Evolutionary conservation across 2,113 vertebrate species (phyloP), one percentile per base, ranked within the genome.

Genomic region (Rostratula benghalensis): DNA sequence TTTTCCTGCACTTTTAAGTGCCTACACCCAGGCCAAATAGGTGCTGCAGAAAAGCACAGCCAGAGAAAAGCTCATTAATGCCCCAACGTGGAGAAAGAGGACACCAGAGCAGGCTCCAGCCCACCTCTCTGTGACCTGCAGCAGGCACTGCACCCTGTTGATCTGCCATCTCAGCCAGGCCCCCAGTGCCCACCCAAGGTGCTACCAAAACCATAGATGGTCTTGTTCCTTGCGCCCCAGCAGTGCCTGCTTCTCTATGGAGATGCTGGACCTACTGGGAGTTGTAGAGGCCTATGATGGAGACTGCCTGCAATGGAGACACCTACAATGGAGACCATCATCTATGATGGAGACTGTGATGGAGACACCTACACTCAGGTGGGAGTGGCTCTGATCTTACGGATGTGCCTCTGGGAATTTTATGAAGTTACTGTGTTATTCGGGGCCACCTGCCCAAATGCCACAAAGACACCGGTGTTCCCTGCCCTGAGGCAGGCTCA

Each of bases 51-150:
- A 80, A 65, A 2, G 7, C 61, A 65, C 0, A 0, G 54, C 41
- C 3, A 5, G 2, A 14, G 71, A 56, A 57, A 87, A 74, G 41
- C 41, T 46, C 33, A 9, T 18, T 3, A 25, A 28, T 63, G 53
- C 20, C 7, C 41, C 50, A 48, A 7, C 0, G 0, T 5, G 24
- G 63, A 50, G 6, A 0, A 13, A 14, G 41, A 75, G 63, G 27
- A 54, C 19, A 70, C 6, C 3, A 2, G 37, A 69, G 70, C 16
- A 31, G 16, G 24, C 28, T 64, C 78, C 61, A 82, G 60, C n/a
- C 48, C 69, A 63, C 1, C 28, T 37, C 53, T 10, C 3, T 6
- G 7, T 27, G 57, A 59, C 20, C 43, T 31, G 45, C 71, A 53
- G 22, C 45, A 50, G 0, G 0, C 18, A 7, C 48, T 18, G 13